Conservation (phyloP, 2,888 invertebrate species). For the Girardia tigrina region DNA sequence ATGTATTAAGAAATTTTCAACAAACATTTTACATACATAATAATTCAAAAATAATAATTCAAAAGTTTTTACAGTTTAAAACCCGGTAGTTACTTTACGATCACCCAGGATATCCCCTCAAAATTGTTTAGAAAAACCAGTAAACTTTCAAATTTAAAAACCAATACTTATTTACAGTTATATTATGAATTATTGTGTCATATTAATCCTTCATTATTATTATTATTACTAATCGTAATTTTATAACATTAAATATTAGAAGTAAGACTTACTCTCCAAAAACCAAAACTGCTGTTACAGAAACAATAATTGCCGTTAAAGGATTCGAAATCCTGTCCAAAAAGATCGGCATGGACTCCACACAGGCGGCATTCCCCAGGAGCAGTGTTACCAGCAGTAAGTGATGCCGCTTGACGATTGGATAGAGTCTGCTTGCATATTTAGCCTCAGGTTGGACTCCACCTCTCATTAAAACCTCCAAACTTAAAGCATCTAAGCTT, state of each 20-base stretch:
- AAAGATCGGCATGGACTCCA: conserved; percentile 49
- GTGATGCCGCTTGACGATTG: conserved; percentile 46
- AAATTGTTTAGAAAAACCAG: background rate
- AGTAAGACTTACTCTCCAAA: conserved; percentile 48
- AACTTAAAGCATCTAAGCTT: conserved; percentile 45
- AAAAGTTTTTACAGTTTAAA: too few species aligned
- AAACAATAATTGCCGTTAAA: conserved; percentile 45
- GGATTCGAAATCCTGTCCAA: conserved; percentile 46
- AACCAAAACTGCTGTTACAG: conserved; percentile 47
- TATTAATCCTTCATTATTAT: background rate
- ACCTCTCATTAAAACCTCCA: conserved; percentile 44
- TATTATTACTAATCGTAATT: background rate
- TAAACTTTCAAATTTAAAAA: background rate
- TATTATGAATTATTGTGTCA: too few species aligned
- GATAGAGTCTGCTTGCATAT: conserved; percentile 45
- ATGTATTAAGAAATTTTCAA: too few species aligned
- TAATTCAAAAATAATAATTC: too few species aligned
- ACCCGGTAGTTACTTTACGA: too few species aligned
- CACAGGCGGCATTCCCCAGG: conserved; percentile 46
- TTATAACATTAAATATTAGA: background rate
- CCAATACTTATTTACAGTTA: too few species aligned
- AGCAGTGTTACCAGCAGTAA: conserved; percentile 47
- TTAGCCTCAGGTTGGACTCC: conserved; percentile 43
- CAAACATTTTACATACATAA: too few species aligned
- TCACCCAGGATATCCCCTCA: background rate